Base-by-base conservation (phyloP, 2,888 invertebrate genomes). In the Pandemis cinnamomeana region DNA sequence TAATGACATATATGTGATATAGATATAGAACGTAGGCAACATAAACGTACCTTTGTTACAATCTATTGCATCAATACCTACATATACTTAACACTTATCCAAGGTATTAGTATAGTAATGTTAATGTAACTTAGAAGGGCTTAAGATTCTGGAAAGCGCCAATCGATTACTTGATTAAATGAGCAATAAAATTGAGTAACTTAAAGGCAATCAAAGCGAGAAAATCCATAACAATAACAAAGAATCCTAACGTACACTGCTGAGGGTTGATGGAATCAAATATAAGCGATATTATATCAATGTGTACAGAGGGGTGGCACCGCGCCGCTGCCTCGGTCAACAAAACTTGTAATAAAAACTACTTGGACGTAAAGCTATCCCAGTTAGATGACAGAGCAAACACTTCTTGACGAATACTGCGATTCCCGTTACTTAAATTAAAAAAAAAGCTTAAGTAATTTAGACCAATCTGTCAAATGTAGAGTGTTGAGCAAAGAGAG, bases 391-490 rank as follows among this genome's bases (percentile, higher is more conserved):
- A 80, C 80, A 80, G 78, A 78, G 83, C 86, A 92, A 92, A 92
- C 90, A 91, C 84, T 82, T 80, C 82, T 84, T 79, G 81, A 81
- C 85, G 83, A 81, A 83, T 87, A 87, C 85, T 84, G 83, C 83
- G 83, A 85, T 87, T 87, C 83, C 83, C 85, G 87, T 89, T 90
- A 86, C 91, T 91, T 84, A 91, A 91, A 92, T 92, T 91, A 92
- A 93, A 92, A 92, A 92, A 46, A 93, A 92, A 89, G 87, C 89
- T 89, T 86, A 85, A 88, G 88, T 92, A 89, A 92, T 91, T 90
- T 90, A 91, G 91, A 87, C 85, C 91, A 92, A 94, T 93, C 92
- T 94, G 93, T 94, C 93, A 93, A 92, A 92, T 91, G 91, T 90
- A 93, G 91, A 94, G 93, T 93, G 93, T 88, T 94, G 81, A 86